Base-by-base conservation (phyloP, 2,113 vertebrate genomes). In the Coreoperca whiteheadi region DNA sequence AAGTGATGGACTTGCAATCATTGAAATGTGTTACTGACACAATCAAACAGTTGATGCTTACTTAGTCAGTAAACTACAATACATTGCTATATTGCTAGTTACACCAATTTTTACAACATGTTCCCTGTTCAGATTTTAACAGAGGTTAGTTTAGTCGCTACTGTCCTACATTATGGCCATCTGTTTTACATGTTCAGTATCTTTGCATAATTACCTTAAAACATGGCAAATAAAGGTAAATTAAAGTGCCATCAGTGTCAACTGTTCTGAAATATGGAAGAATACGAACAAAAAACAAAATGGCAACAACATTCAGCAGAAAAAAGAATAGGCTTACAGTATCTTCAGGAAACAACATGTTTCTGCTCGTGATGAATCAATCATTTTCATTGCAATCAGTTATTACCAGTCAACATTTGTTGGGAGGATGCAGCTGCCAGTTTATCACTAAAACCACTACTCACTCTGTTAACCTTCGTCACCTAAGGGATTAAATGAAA, bases 151-250 rank as follows among this genome's bases (percentile, higher is more conserved):
- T 66, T n/a, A 41, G 39, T 65, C 37, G 43, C n/a, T 39, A 14
- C 21, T 32, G 30, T 48, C 41, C 21, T 46, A 30, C 25, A 30
- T 65, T 67, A 78, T 53, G 21, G 56, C 46, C 51, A 50, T 50
- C 43, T 71, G 64, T 37, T 60, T 51, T 46, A 39, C 37, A 46
- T 54, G 57, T 43, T 66, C 30, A 72, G 28, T 48, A 79, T 53
- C 41, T 53, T 51, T 80, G 67, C 16, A 63, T 66, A 78, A 84
- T 84, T 71, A 60, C 41, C 48, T 50, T 57, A 32, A 78, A 69
- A 12, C 11, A 56, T 80, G 80, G 66, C 48, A 79, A 71, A 54
- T 68, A n/a, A 65, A 41, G 60, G 46, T 20, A 34, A 37, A 66
- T 74, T 34, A 69, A 59, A 48, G 43, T 57, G 34, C 65, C 28